Evolutionary conservation across 2,797 vertebrate species (phyloP).

Genomic region (Hydrophis major): DNA sequence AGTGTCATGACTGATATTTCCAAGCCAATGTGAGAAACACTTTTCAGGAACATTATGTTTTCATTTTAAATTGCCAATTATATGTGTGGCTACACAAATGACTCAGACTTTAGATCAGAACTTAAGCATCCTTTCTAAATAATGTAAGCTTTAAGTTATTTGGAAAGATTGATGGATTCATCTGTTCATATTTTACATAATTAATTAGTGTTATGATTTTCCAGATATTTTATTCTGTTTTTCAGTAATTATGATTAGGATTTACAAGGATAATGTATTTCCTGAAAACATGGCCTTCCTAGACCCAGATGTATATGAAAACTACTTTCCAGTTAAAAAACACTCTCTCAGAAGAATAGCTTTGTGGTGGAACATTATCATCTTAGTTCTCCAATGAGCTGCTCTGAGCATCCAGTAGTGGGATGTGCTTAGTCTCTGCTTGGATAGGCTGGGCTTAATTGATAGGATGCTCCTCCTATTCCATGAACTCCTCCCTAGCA

Average conservation of each 20-base stretch:
- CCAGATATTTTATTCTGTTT: not conserved
- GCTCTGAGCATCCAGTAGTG: no score
- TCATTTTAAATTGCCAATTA: not conserved
- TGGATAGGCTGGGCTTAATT: no score
- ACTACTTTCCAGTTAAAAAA: not conserved
- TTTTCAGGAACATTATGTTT: not conserved
- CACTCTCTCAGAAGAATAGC: not conserved
- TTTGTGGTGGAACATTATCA: not conserved
- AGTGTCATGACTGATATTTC: not conserved
- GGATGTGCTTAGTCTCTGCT: no score
- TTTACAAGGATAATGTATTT: not conserved
- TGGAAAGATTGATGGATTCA: not conserved
- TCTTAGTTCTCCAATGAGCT: not conserved
- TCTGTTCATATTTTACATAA: not conserved
- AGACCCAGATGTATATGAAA: not conserved
- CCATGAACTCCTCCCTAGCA: no score
- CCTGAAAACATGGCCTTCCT: not conserved
- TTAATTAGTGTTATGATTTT: not conserved
- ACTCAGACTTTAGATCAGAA: not conserved
- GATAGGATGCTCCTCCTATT: no score
- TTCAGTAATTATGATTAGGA: not conserved
- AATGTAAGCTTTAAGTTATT: not conserved
- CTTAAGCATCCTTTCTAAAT: not conserved
- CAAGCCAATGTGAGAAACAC: not conserved
- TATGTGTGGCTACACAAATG: not conserved